These are phyloP conservation scores for Caenorhabditis angaria DNA, from an alignment of 2,888 invertebrate genomes.

Conservation along the genomic window DNA sequence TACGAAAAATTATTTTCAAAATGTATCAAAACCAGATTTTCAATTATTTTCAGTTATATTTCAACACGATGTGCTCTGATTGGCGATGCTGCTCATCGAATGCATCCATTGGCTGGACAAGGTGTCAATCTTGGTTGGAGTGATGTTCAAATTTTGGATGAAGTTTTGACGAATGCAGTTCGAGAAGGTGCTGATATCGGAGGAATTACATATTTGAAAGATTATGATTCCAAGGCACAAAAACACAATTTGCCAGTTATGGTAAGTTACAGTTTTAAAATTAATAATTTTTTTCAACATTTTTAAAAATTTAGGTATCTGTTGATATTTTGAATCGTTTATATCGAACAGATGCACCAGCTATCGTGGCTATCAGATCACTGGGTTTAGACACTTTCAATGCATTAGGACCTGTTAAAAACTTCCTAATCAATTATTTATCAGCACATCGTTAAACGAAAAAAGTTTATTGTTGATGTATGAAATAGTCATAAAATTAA, in stretches of 20 bases:
- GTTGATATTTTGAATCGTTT: constrained; percentile 41
- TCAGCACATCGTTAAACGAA: constrained; percentile 28
- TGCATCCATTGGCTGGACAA: constrained; percentile 96
- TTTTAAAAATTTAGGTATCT: constrained; percentile 12
- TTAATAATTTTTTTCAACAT: too few species aligned
- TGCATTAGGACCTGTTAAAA: constrained; percentile 28
- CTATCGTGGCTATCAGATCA: constrained; percentile 66
- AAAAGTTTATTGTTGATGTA: not conserved
- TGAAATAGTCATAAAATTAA: constrained; percentile 5
- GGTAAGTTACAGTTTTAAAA: constrained; percentile 74
- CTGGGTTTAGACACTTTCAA: constrained; percentile 63
- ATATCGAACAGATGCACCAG: constrained; percentile 56
- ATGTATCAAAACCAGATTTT: too few species aligned
- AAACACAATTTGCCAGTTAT: constrained; percentile 88
- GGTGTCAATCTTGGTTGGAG: constrained; percentile 97
- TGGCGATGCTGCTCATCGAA: constrained; percentile 81
- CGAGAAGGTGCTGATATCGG: constrained; percentile 82
- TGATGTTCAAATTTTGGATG: constrained; percentile 83
- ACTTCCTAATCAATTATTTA: constrained; percentile 35
- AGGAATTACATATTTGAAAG: constrained; percentile 79
- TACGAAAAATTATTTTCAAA: too few species aligned
- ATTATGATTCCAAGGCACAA: constrained; percentile 87
- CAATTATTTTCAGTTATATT: constrained; percentile 78
- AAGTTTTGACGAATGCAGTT: constrained; percentile 80
- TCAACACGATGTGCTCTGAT: constrained; percentile 84